These are phyloP conservation scores for Helogale parvula DNA, from an alignment of 2,113 vertebrate genomes.

Conservation along the genomic window DNA sequence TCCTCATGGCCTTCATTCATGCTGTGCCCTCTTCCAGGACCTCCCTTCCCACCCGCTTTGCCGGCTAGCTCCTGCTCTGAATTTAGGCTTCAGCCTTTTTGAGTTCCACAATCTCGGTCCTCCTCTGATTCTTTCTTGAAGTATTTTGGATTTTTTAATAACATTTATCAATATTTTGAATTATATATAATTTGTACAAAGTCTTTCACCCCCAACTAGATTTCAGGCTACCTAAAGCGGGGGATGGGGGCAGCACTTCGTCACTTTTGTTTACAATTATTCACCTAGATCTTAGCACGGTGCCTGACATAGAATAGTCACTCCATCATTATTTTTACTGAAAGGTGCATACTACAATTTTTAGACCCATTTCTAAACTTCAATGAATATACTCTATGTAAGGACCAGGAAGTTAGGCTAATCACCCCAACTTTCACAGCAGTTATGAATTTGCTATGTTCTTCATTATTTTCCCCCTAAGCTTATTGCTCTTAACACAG, in stretches of 20 bases:
- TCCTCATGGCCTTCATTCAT: neutral
- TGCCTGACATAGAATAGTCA: neutral
- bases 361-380: neutral
- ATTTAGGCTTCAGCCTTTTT: neutral
- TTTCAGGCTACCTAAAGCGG: neutral
- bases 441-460: neutral
- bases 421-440: neutral
- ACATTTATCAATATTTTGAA: neutral
- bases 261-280: neutral
- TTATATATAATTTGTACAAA: neutral
- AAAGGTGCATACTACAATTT: neutral
- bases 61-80: neutral
- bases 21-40: neutral
- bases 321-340: neutral
- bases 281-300: neutral
- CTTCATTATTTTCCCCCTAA: constrained; percentile 4
- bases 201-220: neutral
- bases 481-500: constrained; percentile 28
- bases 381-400: constrained; percentile 5
- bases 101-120: neutral
- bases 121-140: neutral
- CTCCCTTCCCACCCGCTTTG: neutral
- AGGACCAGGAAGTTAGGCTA: neutral
- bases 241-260: no score
- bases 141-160: neutral